These are phyloP conservation scores for Drosophila tripunctata DNA, from an alignment of 2,888 invertebrate species.

Conservation along the genomic window DNA sequence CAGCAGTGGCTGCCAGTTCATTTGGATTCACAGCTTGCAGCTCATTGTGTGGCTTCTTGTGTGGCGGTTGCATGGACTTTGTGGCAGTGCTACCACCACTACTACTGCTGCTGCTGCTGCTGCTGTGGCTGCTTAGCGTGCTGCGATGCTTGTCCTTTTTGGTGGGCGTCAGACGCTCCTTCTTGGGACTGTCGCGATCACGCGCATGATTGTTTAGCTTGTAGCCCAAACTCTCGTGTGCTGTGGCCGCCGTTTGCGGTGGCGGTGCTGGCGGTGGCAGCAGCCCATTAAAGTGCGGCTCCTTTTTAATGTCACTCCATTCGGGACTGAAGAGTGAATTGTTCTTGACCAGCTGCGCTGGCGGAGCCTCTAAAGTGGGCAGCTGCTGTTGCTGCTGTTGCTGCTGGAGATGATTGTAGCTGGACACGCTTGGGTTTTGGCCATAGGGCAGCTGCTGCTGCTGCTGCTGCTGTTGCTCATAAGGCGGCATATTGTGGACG, in stretches of 20 bases:
- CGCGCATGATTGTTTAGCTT: constrained; percentile 70
- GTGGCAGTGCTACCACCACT: constrained; percentile 19
- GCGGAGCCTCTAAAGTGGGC: constrained; percentile 45
- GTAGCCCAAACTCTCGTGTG: constrained; percentile 46
- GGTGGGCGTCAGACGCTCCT: constrained; percentile 75
- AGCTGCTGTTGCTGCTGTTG: constrained; percentile 47
- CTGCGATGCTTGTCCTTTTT: constrained; percentile 83
- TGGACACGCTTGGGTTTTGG: constrained; percentile 54
- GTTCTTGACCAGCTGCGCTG: constrained; percentile 49
- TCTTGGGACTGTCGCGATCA: constrained; percentile 83
- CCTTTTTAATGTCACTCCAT: constrained; percentile 81
- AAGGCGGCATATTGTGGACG: constrained; percentile 67
- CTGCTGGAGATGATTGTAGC: constrained; percentile 65
- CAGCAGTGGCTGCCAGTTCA: constrained; percentile 66
- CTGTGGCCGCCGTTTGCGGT: no score
- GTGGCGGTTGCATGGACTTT: constrained; percentile 66
- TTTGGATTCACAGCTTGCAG: constrained; percentile 41
- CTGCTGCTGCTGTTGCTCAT: constrained; percentile 71
- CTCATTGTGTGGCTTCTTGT: constrained; percentile 61
- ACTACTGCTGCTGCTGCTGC: no score
- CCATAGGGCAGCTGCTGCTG: constrained; percentile 69
- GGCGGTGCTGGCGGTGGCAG: constrained; percentile 65
- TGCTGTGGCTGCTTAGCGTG: constrained; percentile 31
- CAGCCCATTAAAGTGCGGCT: constrained; percentile 61
- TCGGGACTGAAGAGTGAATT: constrained; percentile 84